Base-by-base conservation (phyloP, 2,888 invertebrate genomes). In the Oasisia sp. region DNA sequence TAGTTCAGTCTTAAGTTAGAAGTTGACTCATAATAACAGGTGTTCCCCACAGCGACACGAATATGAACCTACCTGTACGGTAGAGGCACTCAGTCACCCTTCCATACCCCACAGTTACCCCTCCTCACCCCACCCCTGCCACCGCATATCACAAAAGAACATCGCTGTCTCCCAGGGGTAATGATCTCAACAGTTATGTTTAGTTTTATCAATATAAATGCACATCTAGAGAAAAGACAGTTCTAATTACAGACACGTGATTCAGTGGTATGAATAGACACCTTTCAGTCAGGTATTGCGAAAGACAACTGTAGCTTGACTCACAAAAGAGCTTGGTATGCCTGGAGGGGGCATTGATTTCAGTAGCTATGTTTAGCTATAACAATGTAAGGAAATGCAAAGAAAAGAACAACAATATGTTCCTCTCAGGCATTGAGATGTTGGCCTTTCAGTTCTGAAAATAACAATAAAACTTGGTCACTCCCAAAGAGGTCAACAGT, bases 131-230 rank as follows among this genome's bases (percentile, higher is more conserved):
- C 56, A 56, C 56, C 19, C 74, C 19, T n/a, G n/a, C n/a, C 27
- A 14, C 50, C 14, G 9, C 50, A 11, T 12, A 50, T 50, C 50
- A 50, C 50, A 50, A 74, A 27, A 74, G 74, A 74, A 19, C 74
- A 74, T 74, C 27, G 27, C 74, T 74, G 74, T 27, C 74, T 74
- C 27, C 27, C 7, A 74, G n/a, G 74, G 74, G n/a, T 74, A 74
- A 74, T 74, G 74, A 74, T 74, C n/a, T 74, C 74, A 74, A 74
- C 74, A 74, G 74, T 74, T 74, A 27, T 74, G 74, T 74, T 74
- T 74, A 74, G 19, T 27, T 74, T 74, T 74, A 74, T 74, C n/a
- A 74, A 74, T 27, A 19, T 74, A 74, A 74, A 74, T 74, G 27
- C 74, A 27, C 74, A 19, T 56, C 56, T 56, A 56, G 56, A 56